Base-by-base conservation (phyloP, 2,113 vertebrate species). In the Phalacrocorax pelagicus region DNA sequence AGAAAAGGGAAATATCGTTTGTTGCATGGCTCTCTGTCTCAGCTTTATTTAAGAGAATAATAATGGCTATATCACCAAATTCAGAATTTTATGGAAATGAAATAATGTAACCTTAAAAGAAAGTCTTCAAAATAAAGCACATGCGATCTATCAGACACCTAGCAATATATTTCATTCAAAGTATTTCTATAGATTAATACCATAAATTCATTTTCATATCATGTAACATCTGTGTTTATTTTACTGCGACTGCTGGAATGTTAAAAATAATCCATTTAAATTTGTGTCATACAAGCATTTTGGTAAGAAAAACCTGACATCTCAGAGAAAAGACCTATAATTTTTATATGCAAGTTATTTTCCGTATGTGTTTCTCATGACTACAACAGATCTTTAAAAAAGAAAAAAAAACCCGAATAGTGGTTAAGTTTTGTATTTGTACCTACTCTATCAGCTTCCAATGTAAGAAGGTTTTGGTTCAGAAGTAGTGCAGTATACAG, bases 21-120 rank as follows among this genome's bases (percentile, higher is more conserved):
- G 59, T 23, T 72, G 49, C 49, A 80, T 0, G 1, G 58, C 11
- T 52, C 10, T 79, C 30, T 1, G 0, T 46, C 32, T 59, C 22
- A 40, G 19, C n/a, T 77, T 61, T 74, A 75, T 72, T 72, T 69
- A 75, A 10, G 15, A 36, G 12, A 86, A 26, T 38, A 87, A 47
- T 65, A 59, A 92, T 46, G 26, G 15, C 9, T 75, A 3, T 27
- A 85, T 61, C 62, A 65, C 15, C 5, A 81, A 91, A 81, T 47
- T 73, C 7, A 67, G 10, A 84, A 78, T 71, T 89, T 81, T 14
- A 55, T 65, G 52, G 46, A 94, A 85, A 70, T 21, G 1, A 84
- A 94, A 91, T 67, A 30, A 71, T 12, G 29, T 75, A 65, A 69
- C 1, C 54, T 79, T 58, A 75, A 69, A 86, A 88, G 36, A 71